These are phyloP conservation scores for Oxyura jamaicensis DNA, from an alignment of 2,113 vertebrate genomes.

Conservation along the genomic window DNA sequence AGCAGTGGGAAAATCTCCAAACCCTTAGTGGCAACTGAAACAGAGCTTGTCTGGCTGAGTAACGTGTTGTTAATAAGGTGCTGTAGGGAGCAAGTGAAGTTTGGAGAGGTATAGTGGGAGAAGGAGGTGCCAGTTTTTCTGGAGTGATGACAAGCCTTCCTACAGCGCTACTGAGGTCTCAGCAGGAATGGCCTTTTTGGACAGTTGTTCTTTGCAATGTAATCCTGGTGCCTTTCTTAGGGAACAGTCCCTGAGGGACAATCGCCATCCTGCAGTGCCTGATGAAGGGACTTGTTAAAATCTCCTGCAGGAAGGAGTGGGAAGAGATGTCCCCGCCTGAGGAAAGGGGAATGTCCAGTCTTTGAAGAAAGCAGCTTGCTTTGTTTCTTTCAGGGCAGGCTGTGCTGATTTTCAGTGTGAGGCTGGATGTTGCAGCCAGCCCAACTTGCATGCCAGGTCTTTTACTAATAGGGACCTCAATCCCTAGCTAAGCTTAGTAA, in stretches of 20 bases:
- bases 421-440: background rate
- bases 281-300: background rate
- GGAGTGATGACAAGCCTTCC: background rate
- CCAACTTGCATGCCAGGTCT: background rate
- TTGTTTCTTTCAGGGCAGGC: background rate
- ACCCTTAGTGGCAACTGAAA: rapidly evolving
- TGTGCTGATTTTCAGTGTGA: background rate
- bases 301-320: background rate
- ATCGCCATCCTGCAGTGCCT: background rate
- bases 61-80: rapidly evolving
- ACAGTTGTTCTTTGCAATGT: background rate
- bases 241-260: background rate
- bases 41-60: rapidly evolving
- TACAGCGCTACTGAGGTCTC: rapidly evolving
- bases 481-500: conserved; percentile 23
- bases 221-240: background rate
- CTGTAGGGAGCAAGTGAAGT: background rate
- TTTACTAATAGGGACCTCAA: conserved; percentile 28
- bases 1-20: background rate
- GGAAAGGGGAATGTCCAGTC: background rate
- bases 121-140: background rate
- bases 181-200: background rate
- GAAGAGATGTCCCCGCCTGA: background rate
- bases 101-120: background rate
- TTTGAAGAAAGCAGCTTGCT: background rate